Percentiles rank a stretch among this genome's conserved stretches.
These are phyloP conservation scores for Malthinus seriepunctatus DNA, from an alignment of 2,888 invertebrate species.

Conservation along the genomic window DNA sequence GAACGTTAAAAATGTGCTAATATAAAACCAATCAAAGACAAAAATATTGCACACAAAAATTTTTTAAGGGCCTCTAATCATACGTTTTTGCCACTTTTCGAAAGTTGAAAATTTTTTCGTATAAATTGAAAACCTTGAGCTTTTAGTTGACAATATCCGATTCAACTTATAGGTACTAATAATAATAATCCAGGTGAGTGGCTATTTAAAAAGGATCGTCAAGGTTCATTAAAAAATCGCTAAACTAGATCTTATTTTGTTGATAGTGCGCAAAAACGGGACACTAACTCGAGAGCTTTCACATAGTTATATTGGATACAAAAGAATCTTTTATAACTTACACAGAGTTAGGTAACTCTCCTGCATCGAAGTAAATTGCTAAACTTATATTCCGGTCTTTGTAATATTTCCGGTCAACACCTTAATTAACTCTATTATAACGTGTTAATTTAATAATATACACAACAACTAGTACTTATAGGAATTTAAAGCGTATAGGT, in stretches of 20 bases:
- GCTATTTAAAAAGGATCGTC: slow-evolving; percentile 9
- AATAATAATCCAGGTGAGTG: slow-evolving; percentile 23
- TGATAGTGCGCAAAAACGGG: background rate
- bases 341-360: slow-evolving; percentile 21
- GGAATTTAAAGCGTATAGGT: too few species aligned
- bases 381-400: slow-evolving; percentile 22
- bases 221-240: slow-evolving; percentile 21
- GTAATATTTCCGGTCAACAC: slow-evolving; percentile 27
- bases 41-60: too few species aligned
- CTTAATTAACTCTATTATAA: background rate
- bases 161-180: slow-evolving; percentile 13
- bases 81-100: slow-evolving; percentile 9
- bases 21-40: too few species aligned
- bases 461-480: too few species aligned
- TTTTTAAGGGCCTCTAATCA: slow-evolving; percentile 10
- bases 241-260: slow-evolving; percentile 24
- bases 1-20: slow-evolving; percentile 20
- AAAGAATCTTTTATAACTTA: slow-evolving; percentile 18
- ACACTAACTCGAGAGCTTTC: slow-evolving; percentile 18
- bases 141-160: slow-evolving; percentile 22
- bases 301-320: slow-evolving; percentile 19
- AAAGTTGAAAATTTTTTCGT: slow-evolving; percentile 8
- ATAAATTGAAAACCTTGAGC: slow-evolving; percentile 15
- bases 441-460: too few species aligned
- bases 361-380: slow-evolving; percentile 10